Evolutionary conservation across 2,888 invertebrate species (phyloP), one percentile per base, ranked within the genome.

Genomic region (Cheilosia pagana): DNA sequence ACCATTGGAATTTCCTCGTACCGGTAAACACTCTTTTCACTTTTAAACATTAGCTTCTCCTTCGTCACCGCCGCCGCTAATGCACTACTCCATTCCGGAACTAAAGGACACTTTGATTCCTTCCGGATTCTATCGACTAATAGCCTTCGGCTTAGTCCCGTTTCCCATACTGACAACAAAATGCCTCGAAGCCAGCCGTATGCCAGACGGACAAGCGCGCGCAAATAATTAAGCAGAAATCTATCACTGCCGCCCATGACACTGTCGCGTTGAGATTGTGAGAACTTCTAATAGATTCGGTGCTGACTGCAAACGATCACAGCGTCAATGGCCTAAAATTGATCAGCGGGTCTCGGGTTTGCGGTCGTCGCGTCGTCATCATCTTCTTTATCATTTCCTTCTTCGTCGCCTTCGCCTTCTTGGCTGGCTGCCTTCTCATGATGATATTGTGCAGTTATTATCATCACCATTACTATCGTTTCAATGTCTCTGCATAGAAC

Each of bases 1-100:
- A 93, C 92, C 86, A 90, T 91, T 2, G 94, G 94, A 88, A 94
- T 93, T 70, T 92, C 90, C 50, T 91, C 87, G 72, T 93, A 12
- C 28, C n/a, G 10, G 8, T 19, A 10, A 31, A 21, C 35, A 63
- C 21, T 45, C 14, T 10, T 43, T 71, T 67, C 28, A 45, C 19
- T 50, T 70, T 71, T 75, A 10, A 67, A 52, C 19, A 14, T 12
- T 1, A 10, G 23, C 25, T 43, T 25, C 16, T 12, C 14, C 23
- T 10, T 39, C 12, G 10, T 8, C 6, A 6, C 2, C 12, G 48
- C 35, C 35, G 35, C 12, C 35, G 35, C 12, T 3, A 35, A 28
- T 4, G 39, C 41, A 68, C 50, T 70, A 68, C 50, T 75, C 16
- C 25, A 48, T 35, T 59, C 52, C 16, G 50, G 59, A 62, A 25